Evolutionary conservation across 1,140 invertebrate genomes (phyloP).

Genomic region (Harlomillsia oculata): DNA sequence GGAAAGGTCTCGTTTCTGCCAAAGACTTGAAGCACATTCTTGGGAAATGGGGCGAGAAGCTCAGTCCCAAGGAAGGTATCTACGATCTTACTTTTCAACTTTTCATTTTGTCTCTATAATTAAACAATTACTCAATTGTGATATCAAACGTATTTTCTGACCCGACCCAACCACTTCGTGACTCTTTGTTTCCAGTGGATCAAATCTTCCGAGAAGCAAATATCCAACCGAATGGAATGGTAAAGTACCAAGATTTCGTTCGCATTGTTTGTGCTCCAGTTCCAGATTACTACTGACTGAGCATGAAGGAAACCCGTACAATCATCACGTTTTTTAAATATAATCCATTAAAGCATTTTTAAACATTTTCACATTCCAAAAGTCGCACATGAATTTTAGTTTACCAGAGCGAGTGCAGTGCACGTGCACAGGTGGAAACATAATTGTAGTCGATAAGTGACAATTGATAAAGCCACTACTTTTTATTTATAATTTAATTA

Average conservation of each 20-base stretch:
- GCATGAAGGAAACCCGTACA: neutral
- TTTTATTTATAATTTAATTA: too few relatives aligned
- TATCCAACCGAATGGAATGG: conserved; percentile 62
- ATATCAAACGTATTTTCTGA: too few relatives aligned
- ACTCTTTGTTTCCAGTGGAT: conserved; percentile 57
- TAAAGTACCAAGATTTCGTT: conserved; percentile 85
- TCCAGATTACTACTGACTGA: conserved; percentile 82
- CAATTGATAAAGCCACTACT: too few relatives aligned
- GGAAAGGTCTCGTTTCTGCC: conserved; percentile 66
- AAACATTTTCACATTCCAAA: neutral
- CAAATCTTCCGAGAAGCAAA: conserved; percentile 88
- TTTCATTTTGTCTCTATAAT: too few relatives aligned
- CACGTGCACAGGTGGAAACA: neutral
- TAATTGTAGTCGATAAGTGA: neutral
- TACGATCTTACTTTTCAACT: neutral
- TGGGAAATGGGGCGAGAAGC: conserved; percentile 79
- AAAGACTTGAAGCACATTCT: conserved; percentile 77
- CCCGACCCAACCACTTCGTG: too few relatives aligned
- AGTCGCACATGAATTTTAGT: neutral
- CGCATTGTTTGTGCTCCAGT: conserved; percentile 87
- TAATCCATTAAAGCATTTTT: neutral
- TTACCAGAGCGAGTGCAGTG: too few relatives aligned
- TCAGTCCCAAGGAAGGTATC: conserved; percentile 76
- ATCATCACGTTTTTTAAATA: neutral
- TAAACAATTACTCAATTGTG: too few relatives aligned